phyloP scores from a whole-genome alignment of 2,113 vertebrate genomes.

The Trogon surrucura region DNA sequence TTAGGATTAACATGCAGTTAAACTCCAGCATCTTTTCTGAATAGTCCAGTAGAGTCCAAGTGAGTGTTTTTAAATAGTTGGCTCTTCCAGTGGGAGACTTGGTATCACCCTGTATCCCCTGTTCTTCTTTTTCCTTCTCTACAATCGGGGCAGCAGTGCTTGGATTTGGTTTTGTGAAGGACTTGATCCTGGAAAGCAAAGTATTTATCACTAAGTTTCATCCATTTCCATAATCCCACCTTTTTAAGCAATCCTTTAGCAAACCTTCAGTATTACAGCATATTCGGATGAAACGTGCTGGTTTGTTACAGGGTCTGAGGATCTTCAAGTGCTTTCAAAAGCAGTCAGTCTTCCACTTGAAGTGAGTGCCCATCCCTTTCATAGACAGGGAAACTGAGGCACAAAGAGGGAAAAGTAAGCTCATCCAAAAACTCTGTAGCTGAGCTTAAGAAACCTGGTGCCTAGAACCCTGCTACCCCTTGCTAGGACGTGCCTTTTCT shows the following conservation, averaged over 20 bases:
- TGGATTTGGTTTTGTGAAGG: neutral
- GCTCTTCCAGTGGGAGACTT: neutral
- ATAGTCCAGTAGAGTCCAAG: neutral
- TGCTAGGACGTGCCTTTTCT: rapidly evolving
- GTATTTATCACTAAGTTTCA: neutral
- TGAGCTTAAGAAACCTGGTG: rapidly evolving
- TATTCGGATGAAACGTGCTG: neutral
- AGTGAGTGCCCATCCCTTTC: neutral
- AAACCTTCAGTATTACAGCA: rapidly evolving
- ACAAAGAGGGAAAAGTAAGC: neutral
- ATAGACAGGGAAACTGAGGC: neutral
- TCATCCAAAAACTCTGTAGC: neutral
- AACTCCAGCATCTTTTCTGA: neutral
- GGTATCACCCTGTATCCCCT: neutral
- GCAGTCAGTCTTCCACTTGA: neutral
- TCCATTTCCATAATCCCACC: neutral
- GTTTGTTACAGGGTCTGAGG: neutral
- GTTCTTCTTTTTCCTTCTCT: neutral
- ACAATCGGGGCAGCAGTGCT: neutral
- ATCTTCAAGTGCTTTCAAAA: neutral
- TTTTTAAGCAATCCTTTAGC: neutral
- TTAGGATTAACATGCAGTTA: neutral
- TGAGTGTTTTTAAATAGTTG: neutral
- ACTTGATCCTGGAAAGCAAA: neutral
- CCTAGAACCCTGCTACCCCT: neutral